phyloP scores from a whole-genome alignment of 2,113 vertebrate genomes.

The Taurulus bubalis region DNA sequence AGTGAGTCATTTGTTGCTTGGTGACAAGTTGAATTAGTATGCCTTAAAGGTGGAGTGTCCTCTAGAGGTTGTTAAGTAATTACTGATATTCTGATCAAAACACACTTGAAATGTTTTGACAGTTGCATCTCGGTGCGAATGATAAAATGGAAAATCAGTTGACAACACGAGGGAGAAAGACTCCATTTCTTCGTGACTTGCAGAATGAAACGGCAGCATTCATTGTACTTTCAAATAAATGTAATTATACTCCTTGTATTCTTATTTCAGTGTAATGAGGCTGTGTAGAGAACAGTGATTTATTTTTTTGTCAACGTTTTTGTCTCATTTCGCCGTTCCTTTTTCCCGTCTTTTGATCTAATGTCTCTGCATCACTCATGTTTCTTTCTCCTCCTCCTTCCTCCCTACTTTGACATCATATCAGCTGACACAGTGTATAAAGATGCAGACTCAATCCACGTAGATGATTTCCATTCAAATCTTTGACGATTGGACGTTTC shows the following conservation, averaged over 20 bases:
- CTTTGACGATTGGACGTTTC: background rate
- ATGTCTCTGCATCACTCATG: background rate
- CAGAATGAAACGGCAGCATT: background rate
- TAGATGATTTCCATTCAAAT: background rate
- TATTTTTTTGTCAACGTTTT: background rate
- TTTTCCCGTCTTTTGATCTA: background rate
- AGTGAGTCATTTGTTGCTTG: background rate
- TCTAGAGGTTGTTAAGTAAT: background rate
- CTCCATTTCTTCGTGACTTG: background rate
- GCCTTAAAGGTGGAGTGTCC: background rate
- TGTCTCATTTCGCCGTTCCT: background rate
- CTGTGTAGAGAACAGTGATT: constrained; percentile 3
- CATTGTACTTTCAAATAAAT: constrained; percentile 1
- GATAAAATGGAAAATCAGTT: background rate
- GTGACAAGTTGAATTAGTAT: background rate
- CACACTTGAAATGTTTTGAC: constrained; percentile 5
- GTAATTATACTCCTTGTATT: background rate
- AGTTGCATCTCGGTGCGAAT: background rate
- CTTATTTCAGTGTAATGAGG: constrained; percentile 6
- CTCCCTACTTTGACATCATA: rapidly evolving
- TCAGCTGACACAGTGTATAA: background rate
- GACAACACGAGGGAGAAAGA: background rate
- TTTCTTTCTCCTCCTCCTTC: background rate
- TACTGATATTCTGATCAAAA: background rate
- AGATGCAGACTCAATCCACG: background rate